Conservation (phyloP, 1,140 invertebrate genomes). For the Drosophila ananassae region DNA sequence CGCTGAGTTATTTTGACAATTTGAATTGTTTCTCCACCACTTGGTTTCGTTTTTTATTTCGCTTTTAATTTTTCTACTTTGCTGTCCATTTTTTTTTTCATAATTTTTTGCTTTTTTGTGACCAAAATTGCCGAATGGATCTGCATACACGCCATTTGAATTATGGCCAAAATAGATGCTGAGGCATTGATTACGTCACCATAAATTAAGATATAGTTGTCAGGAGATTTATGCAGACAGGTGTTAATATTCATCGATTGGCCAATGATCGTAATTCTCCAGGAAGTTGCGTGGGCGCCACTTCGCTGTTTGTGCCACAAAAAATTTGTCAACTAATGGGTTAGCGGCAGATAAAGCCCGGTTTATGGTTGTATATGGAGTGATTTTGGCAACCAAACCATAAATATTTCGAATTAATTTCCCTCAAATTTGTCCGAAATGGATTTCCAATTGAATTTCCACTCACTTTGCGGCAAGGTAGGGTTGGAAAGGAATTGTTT, state of each 20-base stretch:
- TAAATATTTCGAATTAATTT: constrained; percentile 45
- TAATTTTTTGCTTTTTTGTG: background rate
- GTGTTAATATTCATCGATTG: constrained; percentile 74
- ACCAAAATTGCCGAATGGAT: background rate
- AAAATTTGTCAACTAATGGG: constrained; percentile 51
- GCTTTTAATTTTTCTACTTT: constrained; percentile 20
- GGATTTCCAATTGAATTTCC: constrained; percentile 40
- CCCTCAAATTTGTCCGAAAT: constrained; percentile 31
- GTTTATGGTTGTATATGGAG: constrained; percentile 37
- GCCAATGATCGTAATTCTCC: constrained; percentile 57
- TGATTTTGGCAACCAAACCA: constrained; percentile 29
- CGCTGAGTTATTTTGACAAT: constrained; percentile 69
- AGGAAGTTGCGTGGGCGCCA: constrained; percentile 38
- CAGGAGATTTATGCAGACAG: constrained; percentile 65
- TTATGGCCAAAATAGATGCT: constrained; percentile 58
- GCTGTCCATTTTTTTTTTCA: constrained; percentile 1
- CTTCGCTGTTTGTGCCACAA: background rate
- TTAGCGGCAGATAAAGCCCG: constrained; percentile 43
- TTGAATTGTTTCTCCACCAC: constrained; percentile 59
- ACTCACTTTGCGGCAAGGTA: constrained; percentile 16
- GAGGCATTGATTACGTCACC: constrained; percentile 70
- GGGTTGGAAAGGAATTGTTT: constrained; percentile 19
- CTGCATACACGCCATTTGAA: constrained; percentile 24
- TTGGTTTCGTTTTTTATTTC: constrained; percentile 16
- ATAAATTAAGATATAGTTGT: constrained; percentile 76